Evolutionary conservation across 1,140 invertebrate species (phyloP).

Genomic region (Ceratina japonica): DNA sequence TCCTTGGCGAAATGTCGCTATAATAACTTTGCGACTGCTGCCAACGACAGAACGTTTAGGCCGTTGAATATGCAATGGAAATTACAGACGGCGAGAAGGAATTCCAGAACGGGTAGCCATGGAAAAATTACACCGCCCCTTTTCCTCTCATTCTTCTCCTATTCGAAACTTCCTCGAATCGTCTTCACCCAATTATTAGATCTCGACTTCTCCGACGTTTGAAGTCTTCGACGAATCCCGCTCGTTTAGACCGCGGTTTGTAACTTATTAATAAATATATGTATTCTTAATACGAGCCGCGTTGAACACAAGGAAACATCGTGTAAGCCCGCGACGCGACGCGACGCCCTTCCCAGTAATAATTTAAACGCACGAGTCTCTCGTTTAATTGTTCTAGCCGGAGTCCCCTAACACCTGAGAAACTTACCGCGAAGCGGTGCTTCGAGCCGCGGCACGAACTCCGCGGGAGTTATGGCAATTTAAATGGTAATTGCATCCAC

Average conservation of each 20-base stretch:
- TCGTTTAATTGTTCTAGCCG: neutral
- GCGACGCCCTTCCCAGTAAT: neutral
- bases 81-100: slow-evolving; percentile 47
- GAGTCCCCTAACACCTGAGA: slow-evolving; percentile 6
- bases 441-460: neutral
- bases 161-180: neutral
- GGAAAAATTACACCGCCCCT: neutral
- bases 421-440: neutral
- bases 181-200: neutral
- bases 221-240: too few relatives aligned
- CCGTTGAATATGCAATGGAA: slow-evolving; percentile 67
- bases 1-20: slow-evolving; percentile 52
- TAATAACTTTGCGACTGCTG: slow-evolving; percentile 68
- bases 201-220: too few relatives aligned
- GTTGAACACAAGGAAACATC: too few relatives aligned
- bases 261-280: too few relatives aligned
- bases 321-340: too few relatives aligned
- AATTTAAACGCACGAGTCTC: slow-evolving; percentile 13
- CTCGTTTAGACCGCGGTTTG: too few relatives aligned
- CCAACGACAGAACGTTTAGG: slow-evolving; percentile 63
- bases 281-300: too few relatives aligned
- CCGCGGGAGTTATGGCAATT: slow-evolving; percentile 8
- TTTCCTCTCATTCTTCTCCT: neutral
- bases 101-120: neutral
- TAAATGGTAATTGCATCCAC: slow-evolving; percentile 25